Conservation (phyloP, 2,888 invertebrate genomes). For the Eumerus sabulonum region DNA sequence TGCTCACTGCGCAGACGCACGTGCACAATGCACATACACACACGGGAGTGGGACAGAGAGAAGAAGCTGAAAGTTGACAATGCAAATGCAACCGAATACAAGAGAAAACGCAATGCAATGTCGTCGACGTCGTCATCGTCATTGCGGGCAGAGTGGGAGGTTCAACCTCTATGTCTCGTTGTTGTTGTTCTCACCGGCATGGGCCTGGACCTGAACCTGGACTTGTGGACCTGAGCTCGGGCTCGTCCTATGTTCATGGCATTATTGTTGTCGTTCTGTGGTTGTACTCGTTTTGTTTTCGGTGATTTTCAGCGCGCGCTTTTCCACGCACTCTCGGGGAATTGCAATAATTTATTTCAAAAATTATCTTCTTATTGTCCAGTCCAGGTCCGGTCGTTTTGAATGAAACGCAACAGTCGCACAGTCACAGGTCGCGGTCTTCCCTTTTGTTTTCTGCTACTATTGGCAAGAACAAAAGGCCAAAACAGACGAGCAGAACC, state of each 20-base stretch:
- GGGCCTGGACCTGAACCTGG: too few species aligned
- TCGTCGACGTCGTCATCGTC: too few species aligned
- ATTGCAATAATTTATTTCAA: conserved; percentile 70
- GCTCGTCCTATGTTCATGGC: not conserved
- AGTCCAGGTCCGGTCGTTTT: conserved; percentile 66
- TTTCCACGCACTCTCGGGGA: conserved; percentile 59
- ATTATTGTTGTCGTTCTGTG: conserved; percentile 28
- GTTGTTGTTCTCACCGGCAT: not conserved
- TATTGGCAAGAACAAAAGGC: conserved; percentile 63
- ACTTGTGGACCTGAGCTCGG: too few species aligned
- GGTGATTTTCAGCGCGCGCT: conserved; percentile 64
- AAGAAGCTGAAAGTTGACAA: conserved; percentile 36
- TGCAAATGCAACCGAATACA: conserved; percentile 57
- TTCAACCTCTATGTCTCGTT: not conserved
- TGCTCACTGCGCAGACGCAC: conserved; percentile 46
- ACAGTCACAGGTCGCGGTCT: conserved; percentile 21
- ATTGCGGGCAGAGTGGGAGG: conserved; percentile 17
- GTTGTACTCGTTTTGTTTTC: conserved; percentile 37
- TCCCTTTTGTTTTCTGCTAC: conserved; percentile 35
- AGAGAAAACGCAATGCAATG: not conserved
- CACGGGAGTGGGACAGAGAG: conserved; percentile 28
- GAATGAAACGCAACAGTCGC: conserved; percentile 63
- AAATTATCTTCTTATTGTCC: conserved; percentile 71
- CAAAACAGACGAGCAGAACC: conserved; percentile 21
- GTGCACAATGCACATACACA: too few species aligned